These are phyloP conservation scores for Belonocnema kinseyi DNA, from an alignment of 1,140 invertebrate species.

Conservation along the genomic window DNA sequence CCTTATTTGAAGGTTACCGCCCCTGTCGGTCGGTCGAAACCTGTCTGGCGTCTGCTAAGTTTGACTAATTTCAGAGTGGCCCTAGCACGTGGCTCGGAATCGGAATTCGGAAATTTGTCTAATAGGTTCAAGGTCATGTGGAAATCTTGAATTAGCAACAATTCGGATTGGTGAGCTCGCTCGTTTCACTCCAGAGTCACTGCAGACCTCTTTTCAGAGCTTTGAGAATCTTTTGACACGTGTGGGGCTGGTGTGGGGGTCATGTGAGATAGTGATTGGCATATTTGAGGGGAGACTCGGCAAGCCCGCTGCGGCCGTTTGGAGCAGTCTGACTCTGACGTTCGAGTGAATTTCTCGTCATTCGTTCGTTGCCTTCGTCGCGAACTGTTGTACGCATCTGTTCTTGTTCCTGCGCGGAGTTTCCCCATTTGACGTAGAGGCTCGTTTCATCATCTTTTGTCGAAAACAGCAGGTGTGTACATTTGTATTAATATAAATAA, in stretches of 20 bases:
- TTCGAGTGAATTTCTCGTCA: too few relatives aligned
- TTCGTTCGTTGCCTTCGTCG: neutral
- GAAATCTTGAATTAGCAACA: neutral
- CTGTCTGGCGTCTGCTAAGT: neutral
- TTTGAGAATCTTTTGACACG: too few relatives aligned
- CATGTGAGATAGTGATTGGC: too few relatives aligned
- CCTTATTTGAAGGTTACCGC: too few relatives aligned
- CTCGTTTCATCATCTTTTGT: slow-evolving; percentile 9
- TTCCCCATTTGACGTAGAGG: neutral
- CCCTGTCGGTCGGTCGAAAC: neutral
- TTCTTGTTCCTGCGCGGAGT: neutral
- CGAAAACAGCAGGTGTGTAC: neutral
- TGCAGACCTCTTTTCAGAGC: too few relatives aligned
- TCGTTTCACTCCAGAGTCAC: neutral
- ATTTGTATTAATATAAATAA: slow-evolving; percentile 4
- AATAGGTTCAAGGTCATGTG: slow-evolving; percentile 7
- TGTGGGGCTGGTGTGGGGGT: too few relatives aligned
- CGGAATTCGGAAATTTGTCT: neutral
- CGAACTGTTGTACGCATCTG: neutral
- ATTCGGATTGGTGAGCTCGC: neutral
- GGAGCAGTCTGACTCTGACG: too few relatives aligned
- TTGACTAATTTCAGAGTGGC: neutral
- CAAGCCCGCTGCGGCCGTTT: too few relatives aligned
- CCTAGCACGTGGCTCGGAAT: neutral
- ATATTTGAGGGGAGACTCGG: too few relatives aligned